Conservation (phyloP, 2,888 invertebrate species). For the Brenthis hecate region DNA sequence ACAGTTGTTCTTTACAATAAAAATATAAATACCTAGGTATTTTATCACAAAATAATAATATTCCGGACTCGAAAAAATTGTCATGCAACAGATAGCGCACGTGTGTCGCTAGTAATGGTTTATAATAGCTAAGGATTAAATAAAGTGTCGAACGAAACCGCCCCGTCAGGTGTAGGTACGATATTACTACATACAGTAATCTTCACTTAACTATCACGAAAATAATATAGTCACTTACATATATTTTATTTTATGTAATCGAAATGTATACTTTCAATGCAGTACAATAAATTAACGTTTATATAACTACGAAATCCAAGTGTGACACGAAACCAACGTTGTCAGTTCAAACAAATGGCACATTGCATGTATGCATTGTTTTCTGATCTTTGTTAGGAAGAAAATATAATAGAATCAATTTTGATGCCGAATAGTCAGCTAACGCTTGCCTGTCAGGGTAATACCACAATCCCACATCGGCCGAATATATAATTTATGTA, state of each 20-base stretch:
- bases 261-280: slow-evolving; percentile 64
- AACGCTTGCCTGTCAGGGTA: slow-evolving; percentile 89
- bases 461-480: slow-evolving; percentile 87
- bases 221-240: slow-evolving; percentile 73
- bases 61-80: slow-evolving; percentile 48
- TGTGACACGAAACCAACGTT: slow-evolving; percentile 54
- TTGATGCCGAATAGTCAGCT: slow-evolving; percentile 76
- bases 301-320: slow-evolving; percentile 54
- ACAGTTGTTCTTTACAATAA: slow-evolving; percentile 51
- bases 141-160: slow-evolving; percentile 68
- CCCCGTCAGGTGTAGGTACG: slow-evolving; percentile 60
- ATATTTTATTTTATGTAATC: slow-evolving; percentile 63
- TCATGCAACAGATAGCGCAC: slow-evolving; percentile 60
- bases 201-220: slow-evolving; percentile 77
- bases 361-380: slow-evolving; percentile 76
- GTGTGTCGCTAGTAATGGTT: slow-evolving; percentile 60
- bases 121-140: slow-evolving; percentile 45
- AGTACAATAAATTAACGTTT: slow-evolving; percentile 55
- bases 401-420: slow-evolving; percentile 68
- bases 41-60: slow-evolving; percentile 55
- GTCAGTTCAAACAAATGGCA: slow-evolving; percentile 78
- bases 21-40: slow-evolving; percentile 45
- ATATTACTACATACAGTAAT: slow-evolving; percentile 70
- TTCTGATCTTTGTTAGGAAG: slow-evolving; percentile 58
- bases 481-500: slow-evolving; percentile 80